phyloP scores from a whole-genome alignment of 2,888 invertebrate species.

The Lasioglossum villosulum region DNA sequence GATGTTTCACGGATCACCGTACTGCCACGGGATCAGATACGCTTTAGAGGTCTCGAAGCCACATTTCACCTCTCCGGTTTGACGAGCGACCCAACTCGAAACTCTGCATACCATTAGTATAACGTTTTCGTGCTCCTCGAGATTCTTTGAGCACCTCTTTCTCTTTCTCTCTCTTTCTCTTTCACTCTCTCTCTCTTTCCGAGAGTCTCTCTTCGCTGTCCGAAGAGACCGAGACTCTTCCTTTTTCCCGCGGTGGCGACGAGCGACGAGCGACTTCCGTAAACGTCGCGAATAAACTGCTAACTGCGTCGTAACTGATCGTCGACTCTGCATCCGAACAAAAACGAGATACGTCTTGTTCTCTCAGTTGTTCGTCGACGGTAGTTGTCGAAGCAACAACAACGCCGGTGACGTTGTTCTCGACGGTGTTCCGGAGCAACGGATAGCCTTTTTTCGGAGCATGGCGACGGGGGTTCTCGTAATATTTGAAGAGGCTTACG shows the following conservation, averaged over 20 bases:
- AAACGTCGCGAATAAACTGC: not conserved
- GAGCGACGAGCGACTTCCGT: constrained; percentile 5
- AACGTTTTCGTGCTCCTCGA: constrained; percentile 72
- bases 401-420: constrained; percentile 66
- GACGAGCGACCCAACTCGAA: constrained; percentile 78
- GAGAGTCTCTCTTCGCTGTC: not conserved
- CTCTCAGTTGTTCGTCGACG: not conserved
- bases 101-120: constrained; percentile 81
- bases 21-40: constrained; percentile 79
- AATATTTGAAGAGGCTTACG: constrained; percentile 69
- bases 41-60: constrained; percentile 78
- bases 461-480: constrained; percentile 55
- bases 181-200: too few relatives aligned
- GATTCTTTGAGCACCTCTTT: constrained; percentile 44
- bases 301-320: not conserved
- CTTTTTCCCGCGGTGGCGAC: not conserved
- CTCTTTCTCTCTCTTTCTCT: not conserved
- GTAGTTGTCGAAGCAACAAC: not conserved
- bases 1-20: constrained; percentile 82
- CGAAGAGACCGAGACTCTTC: not conserved
- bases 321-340: not conserved
- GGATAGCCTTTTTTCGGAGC: constrained; percentile 51
- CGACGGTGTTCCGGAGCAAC: constrained; percentile 54
- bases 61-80: constrained; percentile 75
- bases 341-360: not conserved